Evolutionary conservation across 2,113 vertebrate genomes (phyloP), one percentile per base, ranked within the genome.

Genomic region (Setophaga coronata): DNA sequence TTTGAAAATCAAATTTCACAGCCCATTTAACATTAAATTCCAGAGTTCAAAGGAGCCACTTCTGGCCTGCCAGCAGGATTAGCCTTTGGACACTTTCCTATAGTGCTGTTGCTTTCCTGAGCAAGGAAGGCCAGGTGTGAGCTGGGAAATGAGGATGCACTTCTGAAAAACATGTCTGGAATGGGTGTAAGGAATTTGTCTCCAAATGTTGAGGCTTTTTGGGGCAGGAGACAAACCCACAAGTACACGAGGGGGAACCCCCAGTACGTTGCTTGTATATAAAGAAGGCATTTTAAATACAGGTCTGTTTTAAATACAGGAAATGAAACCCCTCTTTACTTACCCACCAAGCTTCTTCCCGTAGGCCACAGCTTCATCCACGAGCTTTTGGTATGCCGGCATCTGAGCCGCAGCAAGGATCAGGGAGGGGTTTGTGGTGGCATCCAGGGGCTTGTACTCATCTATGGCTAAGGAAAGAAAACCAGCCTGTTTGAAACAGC

Each of bases 351-450:
- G 98, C 74, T 98, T 98, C 26, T 97, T 98, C 61, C 99, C 99
- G 0, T 98, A 99, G 94, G 99, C 98, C 28, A 99, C 98, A 48
- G 99, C 99, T 87, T 99, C 98, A 48, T 99, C 98, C 96, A 99
- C 87, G 3, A 99, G 98, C 31, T 98, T 97, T 97, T 99, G 98
- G 97, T 99, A 99, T 8, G 97, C 95, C 0, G 99, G 98, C 99
- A 99, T 99, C 96, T 99, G 99, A 3, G 99, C 98, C 0, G 99
- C 99, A 34, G 99, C 99, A 72, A 99, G 97, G 71, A 99, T 99
- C 74, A 99, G 98, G 20, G 99, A 99, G 0, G 99, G 99, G 96
- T 99, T 99, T 38, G 99, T 99, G 91, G 99, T 99, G 88, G 99
- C 99, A 98, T 99, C 99, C 83, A 99, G 99, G 36, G 99, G 99